Evolutionary conservation across 2,888 invertebrate species (phyloP), one percentile per base, ranked within the genome.

Genomic region (Gisinianus flammeolus): DNA sequence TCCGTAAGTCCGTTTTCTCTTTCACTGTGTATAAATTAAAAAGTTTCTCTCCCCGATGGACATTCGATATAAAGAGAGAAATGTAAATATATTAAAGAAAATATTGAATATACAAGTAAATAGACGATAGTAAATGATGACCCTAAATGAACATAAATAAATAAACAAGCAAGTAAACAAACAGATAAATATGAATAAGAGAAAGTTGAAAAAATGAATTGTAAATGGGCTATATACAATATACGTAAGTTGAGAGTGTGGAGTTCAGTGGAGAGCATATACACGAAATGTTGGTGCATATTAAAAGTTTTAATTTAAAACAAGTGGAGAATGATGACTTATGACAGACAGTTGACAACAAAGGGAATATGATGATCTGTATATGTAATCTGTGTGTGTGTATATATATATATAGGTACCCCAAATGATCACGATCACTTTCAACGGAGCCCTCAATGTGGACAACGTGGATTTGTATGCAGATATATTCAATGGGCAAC

Each of bases 391-490:
- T 44, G 8, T 6, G 12, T 44, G 12, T 4, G 2, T 44, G 2
- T 44, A 44, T 6, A 4, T 19, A 44, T 62, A 5, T 12, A 22
- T 26, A 22, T 73, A 86, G 85, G 94, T 96, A 0, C 96, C 96
- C 6, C 95, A 96, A 89, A 96, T 96, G 96, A 92, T 96, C 86
- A 95, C 94, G 79, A 93, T 96, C 86, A 96, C 95, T 74, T 96
- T 96, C 87, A 96, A 96, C 86, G 96, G 96, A 86, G 96, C 96
- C 86, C 94, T 96, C 88, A 96, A 96, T 88, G 95, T 95, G 88
- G 95, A 96, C 89, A 96, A 96, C 88, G 96, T 96, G 86, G 95
- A 94, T 85, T 89, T 96, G 73, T 96, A 96, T 90, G 94, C 94
- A 87, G 95, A 95, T 86, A 94, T 96, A 82, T 96, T 96, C 73